Conservation (phyloP, 2,888 invertebrate genomes). For the Sturmia bella region DNA sequence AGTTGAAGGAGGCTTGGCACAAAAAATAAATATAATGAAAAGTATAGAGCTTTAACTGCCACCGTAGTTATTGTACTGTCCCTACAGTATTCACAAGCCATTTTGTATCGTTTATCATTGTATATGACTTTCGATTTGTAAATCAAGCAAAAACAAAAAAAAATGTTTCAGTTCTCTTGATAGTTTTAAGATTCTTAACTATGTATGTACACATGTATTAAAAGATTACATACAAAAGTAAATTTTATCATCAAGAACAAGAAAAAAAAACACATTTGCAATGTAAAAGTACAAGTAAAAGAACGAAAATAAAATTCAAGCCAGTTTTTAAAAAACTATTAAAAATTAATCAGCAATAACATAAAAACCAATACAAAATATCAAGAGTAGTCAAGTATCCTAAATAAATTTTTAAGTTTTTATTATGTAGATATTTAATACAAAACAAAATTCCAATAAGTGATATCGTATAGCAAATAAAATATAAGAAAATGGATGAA, state of each 20-base stretch:
- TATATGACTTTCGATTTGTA: too few relatives aligned
- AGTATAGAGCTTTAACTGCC: too few relatives aligned
- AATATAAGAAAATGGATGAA: slow-evolving; percentile 4
- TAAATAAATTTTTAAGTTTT: slow-evolving; percentile 45
- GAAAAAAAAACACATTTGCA: slow-evolving; percentile 25
- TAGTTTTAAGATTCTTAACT: too few relatives aligned
- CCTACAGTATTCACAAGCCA: too few relatives aligned
- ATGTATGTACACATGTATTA: too few relatives aligned
- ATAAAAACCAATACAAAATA: slow-evolving; percentile 11
- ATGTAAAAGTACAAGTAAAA: slow-evolving; percentile 62
- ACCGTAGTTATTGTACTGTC: too few relatives aligned
- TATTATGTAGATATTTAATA: slow-evolving; percentile 35
- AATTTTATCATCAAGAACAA: neutral
- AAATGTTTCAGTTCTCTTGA: too few relatives aligned
- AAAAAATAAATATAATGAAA: too few relatives aligned
- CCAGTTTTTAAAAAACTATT: slow-evolving; percentile 20
- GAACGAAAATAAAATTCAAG: slow-evolving; percentile 10
- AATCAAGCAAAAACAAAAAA: too few relatives aligned
- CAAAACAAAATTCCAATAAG: slow-evolving; percentile 10
- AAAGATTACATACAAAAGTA: neutral
- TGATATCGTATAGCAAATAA: slow-evolving; percentile 39
- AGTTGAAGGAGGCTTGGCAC: too few relatives aligned
- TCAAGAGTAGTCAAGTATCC: slow-evolving; percentile 48
- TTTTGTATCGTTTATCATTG: too few relatives aligned
- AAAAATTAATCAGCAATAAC: slow-evolving; percentile 18